Evolutionary conservation across 2,888 invertebrate genomes (phyloP), one percentile per base, ranked within the genome.

Genomic region (Xylophagus ater): DNA sequence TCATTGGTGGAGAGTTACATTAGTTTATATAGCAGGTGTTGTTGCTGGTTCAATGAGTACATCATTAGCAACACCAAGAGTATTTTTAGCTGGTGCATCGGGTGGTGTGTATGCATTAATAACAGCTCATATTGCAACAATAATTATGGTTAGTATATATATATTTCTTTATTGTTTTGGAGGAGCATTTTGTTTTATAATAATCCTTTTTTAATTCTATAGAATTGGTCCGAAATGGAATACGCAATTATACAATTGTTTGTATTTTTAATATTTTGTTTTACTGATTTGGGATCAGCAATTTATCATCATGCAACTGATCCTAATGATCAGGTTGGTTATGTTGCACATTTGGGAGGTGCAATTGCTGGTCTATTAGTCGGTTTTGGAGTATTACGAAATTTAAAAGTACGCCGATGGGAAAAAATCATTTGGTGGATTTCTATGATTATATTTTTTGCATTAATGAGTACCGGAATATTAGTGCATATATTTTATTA

Each of bases 141-240:
- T 94, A 41, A 76, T 92, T 37, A 81, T 92, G 80, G 64, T 62
- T 34, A 51, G 46, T 41, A 12, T 33, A 24, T 36, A 12, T 9
- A 35, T 14, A 29, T 8, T 31, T 20, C 25, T 25, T 30, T 32
- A 14, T 15, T 12, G 13, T 29, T 39, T 26, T 42, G 30, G 40
- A 18, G 40, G 40, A 37, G 31, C 14, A 17, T 20, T 40, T 34
- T 30, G 8, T 3, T n/a, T 25, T n/a, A 15, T 10, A 25, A 13
- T 17, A 18, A 33, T 13, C 29, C 35, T 24, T 40, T 19, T 24
- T 8, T 38, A 44, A 19, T 51, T 35, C 69, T 69, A 23, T 66
- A 90, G 88, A 98, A 98, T 64, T 98, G 93, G 88, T 71, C 75
- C 12, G 92, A 97, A 67, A 98, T 98, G 97, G 87, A 93, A 55